Percentiles rank a stretch among this genome's conserved stretches.
Evolutionary conservation across 2,113 vertebrate genomes (phyloP).

Genomic region (Neogale vison): DNA sequence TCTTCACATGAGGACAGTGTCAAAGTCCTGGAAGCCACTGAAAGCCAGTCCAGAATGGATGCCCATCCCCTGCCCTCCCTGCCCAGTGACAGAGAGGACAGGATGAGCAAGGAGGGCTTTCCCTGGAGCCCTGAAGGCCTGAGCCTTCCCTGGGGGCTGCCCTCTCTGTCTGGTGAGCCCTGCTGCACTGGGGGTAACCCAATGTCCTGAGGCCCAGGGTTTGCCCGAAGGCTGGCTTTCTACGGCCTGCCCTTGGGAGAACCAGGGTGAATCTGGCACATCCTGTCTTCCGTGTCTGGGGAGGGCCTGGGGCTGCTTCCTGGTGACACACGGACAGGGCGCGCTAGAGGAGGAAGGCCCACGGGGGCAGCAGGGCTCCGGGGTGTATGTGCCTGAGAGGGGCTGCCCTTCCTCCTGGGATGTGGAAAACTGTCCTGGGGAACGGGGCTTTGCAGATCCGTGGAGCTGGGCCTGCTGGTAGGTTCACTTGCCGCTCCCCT

Average conservation of each 20-base stretch:
- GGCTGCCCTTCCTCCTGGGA: no score
- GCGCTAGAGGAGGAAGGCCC: background rate
- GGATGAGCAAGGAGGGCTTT: background rate
- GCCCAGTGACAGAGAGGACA: background rate
- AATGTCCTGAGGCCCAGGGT: fast-evolving
- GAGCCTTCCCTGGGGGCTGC: no score
- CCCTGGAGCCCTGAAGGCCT: fast-evolving
- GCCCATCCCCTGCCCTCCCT: background rate
- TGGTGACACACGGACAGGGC: fast-evolving
- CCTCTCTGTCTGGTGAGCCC: no score
- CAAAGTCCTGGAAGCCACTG: fast-evolving
- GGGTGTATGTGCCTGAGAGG: background rate
- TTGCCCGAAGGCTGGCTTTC: background rate
- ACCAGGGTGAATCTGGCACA: fast-evolving
- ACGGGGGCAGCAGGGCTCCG: fast-evolving
- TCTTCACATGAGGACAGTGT: background rate
- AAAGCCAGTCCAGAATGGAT: no score
- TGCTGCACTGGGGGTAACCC: background rate
- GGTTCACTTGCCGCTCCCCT: background rate
- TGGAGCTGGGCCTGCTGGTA: background rate
- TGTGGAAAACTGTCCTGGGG: background rate
- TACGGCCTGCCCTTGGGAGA: background rate
- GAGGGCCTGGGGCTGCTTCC: background rate
- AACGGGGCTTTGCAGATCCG: background rate
- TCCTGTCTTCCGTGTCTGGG: background rate